Conservation (phyloP, 2,797 vertebrate species). For the Rhodeus uyekii region DNA sequence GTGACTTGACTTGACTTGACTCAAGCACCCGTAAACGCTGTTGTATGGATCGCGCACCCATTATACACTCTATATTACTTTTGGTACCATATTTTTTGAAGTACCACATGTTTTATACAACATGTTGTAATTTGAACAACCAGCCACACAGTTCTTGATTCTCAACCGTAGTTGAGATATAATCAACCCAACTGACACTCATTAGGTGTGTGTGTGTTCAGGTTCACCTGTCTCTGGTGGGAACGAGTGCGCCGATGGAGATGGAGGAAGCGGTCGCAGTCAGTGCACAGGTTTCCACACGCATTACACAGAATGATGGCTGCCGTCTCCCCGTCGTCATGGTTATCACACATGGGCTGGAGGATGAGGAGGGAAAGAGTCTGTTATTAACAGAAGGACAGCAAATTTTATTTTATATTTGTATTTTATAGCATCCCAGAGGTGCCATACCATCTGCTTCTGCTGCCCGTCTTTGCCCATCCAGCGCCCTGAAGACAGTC, state of each 20-base stretch:
- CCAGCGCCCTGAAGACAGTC: conserved; percentile 97
- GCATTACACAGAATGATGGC: conserved; percentile 97
- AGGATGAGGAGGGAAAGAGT: not conserved
- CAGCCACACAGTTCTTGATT: not conserved
- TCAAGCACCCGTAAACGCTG: too few species aligned
- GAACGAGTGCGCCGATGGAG: conserved; percentile 96
- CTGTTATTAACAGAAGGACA: not conserved
- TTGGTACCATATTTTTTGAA: not conserved
- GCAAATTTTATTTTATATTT: not conserved
- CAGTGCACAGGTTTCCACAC: conserved; percentile 97
- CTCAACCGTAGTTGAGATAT: not conserved
- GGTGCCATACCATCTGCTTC: conserved; percentile 92
- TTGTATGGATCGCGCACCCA: too few species aligned
- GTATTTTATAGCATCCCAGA: not conserved
- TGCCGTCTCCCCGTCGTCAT: conserved; percentile 97
- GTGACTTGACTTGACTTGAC: too few species aligned
- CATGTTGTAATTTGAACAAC: not conserved
- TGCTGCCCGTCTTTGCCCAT: conserved; percentile 99
- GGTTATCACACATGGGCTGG: conserved; percentile 99
- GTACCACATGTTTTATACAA: not conserved
- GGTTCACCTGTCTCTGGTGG: conserved; percentile 94
- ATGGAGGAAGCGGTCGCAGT: conserved; percentile 98
- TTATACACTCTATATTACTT: too few species aligned
- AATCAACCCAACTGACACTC: not conserved
- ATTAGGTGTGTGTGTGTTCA: not conserved